A percentile compares a stretch with the other conserved stretches of the same genome.
Evolutionary conservation across 2,888 invertebrate species (phyloP).

Genomic region (Caprella mutica): DNA sequence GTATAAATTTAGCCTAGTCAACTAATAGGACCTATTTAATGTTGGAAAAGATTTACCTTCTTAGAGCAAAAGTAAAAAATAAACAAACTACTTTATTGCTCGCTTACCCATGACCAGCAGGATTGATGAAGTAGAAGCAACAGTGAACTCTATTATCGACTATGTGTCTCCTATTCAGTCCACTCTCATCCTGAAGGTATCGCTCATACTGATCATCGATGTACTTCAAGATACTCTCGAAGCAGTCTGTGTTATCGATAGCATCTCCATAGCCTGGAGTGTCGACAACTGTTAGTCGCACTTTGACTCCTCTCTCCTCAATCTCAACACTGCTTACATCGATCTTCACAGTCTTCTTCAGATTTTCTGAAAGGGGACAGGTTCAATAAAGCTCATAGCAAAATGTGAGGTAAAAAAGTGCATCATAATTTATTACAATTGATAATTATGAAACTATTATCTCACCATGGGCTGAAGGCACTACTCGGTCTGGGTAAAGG

Average conservation of each 20-base stretch:
- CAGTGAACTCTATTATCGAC: slow-evolving; percentile 95
- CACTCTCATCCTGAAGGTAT: slow-evolving; percentile 69
- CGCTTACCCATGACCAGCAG: slow-evolving; percentile 74
- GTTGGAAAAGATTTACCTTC: too few species aligned
- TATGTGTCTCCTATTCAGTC: slow-evolving; percentile 88
- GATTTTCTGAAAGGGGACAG: slow-evolving; percentile 33
- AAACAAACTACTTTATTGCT: too few species aligned
- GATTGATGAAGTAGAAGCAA: slow-evolving; percentile 94
- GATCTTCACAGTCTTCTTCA: slow-evolving; percentile 77
- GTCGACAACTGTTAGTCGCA: slow-evolving; percentile 66
- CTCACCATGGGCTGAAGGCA: slow-evolving; percentile 30
- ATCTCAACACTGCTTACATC: slow-evolving; percentile 94
- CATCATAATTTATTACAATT: too few species aligned
- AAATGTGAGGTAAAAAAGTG: too few species aligned
- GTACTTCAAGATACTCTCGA: slow-evolving; percentile 80
- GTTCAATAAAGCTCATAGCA: not conserved
- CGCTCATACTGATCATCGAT: slow-evolving; percentile 95
- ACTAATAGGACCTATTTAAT: too few species aligned
- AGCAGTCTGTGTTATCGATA: slow-evolving; percentile 72
- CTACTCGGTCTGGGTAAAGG: slow-evolving; percentile 75
- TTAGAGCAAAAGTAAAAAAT: too few species aligned
- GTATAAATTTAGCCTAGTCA: too few species aligned
- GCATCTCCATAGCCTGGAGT: slow-evolving; percentile 94
- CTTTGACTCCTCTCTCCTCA: slow-evolving; percentile 86
- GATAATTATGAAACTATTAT: too few species aligned